Evolutionary conservation across 2,113 vertebrate species (phyloP), one percentile per base, ranked within the genome.

Genomic region (Oncorhynchus nerka): DNA sequence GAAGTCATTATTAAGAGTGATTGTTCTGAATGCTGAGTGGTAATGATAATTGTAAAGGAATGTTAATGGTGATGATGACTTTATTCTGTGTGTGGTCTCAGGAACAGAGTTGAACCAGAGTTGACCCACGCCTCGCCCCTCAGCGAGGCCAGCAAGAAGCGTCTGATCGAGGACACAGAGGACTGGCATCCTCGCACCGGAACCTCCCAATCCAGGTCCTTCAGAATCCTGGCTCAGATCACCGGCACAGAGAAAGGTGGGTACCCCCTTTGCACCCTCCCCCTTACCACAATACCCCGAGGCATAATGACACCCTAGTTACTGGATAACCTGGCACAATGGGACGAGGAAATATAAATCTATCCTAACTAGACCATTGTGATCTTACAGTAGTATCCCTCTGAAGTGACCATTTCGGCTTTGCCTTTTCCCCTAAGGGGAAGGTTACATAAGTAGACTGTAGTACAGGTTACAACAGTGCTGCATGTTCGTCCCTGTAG

Each of bases 181-280:
- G 97, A 99, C 82, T 99, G 98, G 98, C 96, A 94, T 6, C 95
- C 97, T 0, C 90, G 95, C 5, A 94, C 95, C 0, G 95, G 97
- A 48, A 98, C 95, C 1, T 95, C 94, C 34, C 98, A 99, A 87
- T 99, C 97, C 20, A 96, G 98, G 74, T 98, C 98, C 24, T 99
- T 99, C 93, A 94, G 94, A 5, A 99, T 99, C 86, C 96, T 99
- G 26, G 97, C 97, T 70, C 98, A 99, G 80, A 97, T 99, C 86
- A 99, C 97, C 0, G 97, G 97, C 82, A 99, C 97, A 0, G 96
- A 99, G 83, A 95, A 94, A 0, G 83, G 97, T 99, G 77, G 87
- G 95, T 92, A 0, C 13, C 2, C 5, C 34, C 19, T 49, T 11
- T 9, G 26, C 26, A 26, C 26, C 26, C 1, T 19, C 28, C 26